These are phyloP conservation scores for Linyphia triangularis DNA, from an alignment of 2,888 invertebrate genomes.

Conservation along the genomic window DNA sequence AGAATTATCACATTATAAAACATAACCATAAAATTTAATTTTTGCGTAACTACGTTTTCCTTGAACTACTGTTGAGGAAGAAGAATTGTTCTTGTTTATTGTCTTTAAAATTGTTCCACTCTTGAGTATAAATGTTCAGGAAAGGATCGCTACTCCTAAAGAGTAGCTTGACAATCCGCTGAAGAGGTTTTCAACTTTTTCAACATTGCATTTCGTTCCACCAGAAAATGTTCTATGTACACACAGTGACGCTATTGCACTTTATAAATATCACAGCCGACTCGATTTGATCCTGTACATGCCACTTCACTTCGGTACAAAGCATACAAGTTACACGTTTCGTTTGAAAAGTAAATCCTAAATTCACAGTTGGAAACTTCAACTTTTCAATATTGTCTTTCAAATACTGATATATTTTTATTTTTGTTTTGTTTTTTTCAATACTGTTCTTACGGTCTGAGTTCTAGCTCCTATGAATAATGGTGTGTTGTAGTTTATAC, in stretches of 20 bases:
- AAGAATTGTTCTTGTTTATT: background rate
- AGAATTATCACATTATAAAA: too few relatives aligned
- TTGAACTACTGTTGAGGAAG: background rate
- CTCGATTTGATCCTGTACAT: conserved; percentile 41
- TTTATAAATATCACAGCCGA: conserved; percentile 50
- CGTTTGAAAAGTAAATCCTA: background rate
- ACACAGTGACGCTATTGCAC: conserved; percentile 69
- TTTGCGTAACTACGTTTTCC: too few relatives aligned
- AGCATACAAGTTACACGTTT: background rate
- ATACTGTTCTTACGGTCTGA: too few relatives aligned
- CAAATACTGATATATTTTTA: too few relatives aligned
- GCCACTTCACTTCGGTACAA: conserved; percentile 22
- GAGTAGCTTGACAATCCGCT: background rate
- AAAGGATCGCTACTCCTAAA: conserved; percentile 1
- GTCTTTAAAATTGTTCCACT: conserved; percentile 4
- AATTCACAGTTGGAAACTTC: too few relatives aligned
- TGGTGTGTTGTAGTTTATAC: too few relatives aligned
- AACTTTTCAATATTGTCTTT: too few relatives aligned
- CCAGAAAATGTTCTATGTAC: conserved; percentile 47
- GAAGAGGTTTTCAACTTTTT: background rate
- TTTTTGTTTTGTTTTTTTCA: too few relatives aligned
- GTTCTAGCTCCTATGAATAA: too few relatives aligned
- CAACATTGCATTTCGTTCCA: background rate
- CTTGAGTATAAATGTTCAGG: conserved; percentile 1
- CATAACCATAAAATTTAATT: too few relatives aligned